Evolutionary conservation across 2,797 vertebrate genomes (phyloP), one percentile per base, ranked within the genome.

Genomic region (Lepilemur septentrionalis): DNA sequence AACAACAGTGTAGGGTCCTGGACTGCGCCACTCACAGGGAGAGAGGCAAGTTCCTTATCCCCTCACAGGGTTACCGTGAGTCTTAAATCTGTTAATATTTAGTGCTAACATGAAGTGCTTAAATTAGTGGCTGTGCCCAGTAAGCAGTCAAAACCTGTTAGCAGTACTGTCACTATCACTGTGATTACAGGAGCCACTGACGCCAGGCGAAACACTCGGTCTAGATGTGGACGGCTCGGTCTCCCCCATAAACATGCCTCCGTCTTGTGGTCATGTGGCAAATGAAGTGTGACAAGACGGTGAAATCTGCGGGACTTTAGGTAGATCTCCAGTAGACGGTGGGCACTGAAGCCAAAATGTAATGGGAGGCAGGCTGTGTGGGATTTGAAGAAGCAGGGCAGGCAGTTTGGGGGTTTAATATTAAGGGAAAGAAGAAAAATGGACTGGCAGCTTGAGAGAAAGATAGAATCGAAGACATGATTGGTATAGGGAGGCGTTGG

Each of bases 321-420:
- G 91, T 73, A 65, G 83, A 69, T 69, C 72, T 70, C 84, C 82
- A 10, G 70, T 61, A 63, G 55, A 15, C 8, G n/a, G 67, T 30
- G 1, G 43, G 5, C 85, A n/a, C 43, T 0, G 17, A 75, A 87
- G 63, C 89, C 69, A 30, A 32, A 72, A 23, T 43, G n/a, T 59
- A 79, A 84, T 69, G 32, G 50, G 46, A 63, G 81, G 38, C 0
- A 1, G 70, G 75, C 52, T 72, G 3, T 65, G 57, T 59, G 70
- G 91, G 85, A 85, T 96, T 80, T 91, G 20, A 73, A 80, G 95
- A 89, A 32, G 38, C 43, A 70, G 55, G 72, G 35, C 86, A 76
- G 59, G 46, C 50, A 80, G 50, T 65, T 41, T 65, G 50, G 43
- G 35, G 76, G 11, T 41, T 93, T 89, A 32, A 3, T 86, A 43